These are phyloP conservation scores for Leistus spinibarbis DNA, from an alignment of 2,888 invertebrate species.

Conservation along the genomic window DNA sequence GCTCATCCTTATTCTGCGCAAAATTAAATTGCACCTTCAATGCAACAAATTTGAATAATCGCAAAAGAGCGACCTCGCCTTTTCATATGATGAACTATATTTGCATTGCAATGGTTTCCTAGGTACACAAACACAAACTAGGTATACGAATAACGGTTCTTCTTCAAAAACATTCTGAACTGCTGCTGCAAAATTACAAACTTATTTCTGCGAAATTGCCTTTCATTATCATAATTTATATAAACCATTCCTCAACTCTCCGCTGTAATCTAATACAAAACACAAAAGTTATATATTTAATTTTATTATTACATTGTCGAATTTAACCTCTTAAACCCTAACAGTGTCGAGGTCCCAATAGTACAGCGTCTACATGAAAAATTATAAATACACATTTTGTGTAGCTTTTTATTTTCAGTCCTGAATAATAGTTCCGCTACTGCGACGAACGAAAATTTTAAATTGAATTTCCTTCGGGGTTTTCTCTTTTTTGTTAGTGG, in stretches of 20 bases:
- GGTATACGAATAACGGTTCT: not conserved
- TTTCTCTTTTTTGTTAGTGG: not conserved
- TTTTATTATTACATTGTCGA: too few relatives aligned
- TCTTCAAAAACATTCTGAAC: not conserved
- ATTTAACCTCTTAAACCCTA: too few relatives aligned
- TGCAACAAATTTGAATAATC: constrained; percentile 1
- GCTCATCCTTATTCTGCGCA: not conserved
- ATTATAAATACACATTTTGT: too few relatives aligned
- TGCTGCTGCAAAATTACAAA: not conserved
- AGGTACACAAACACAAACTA: not conserved
- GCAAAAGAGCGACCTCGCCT: not conserved
- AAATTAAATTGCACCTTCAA: not conserved
- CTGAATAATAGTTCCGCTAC: too few relatives aligned
- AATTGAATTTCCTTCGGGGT: not conserved
- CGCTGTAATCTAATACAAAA: too few relatives aligned
- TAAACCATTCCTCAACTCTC: not conserved
- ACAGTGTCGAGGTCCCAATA: too few relatives aligned
- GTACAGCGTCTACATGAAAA: too few relatives aligned
- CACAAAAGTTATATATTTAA: not conserved
- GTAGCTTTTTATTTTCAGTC: too few relatives aligned
- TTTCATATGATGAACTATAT: not conserved
- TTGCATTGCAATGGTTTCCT: not conserved
- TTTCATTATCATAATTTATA: constrained; percentile 32
- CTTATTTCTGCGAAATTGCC: constrained; percentile 20
- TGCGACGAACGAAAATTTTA: not conserved